These are phyloP conservation scores for Alethe castanea DNA, from an alignment of 2,113 vertebrate species.

Conservation along the genomic window DNA sequence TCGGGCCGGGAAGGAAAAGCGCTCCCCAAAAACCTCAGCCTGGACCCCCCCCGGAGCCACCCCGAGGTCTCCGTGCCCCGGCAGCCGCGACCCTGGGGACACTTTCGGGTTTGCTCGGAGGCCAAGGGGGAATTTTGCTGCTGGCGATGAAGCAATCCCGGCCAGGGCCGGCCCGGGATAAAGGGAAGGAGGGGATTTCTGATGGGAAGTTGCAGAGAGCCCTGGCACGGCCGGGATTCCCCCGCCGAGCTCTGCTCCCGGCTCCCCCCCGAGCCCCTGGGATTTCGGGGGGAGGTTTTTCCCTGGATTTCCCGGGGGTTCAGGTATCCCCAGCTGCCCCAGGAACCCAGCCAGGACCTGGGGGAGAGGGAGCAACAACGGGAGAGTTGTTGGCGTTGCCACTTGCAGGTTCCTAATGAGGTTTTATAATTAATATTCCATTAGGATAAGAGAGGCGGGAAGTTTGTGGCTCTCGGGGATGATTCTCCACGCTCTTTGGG, in stretches of 20 bases:
- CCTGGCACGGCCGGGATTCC: neutral
- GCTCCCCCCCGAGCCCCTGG: neutral
- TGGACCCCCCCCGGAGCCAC: neutral
- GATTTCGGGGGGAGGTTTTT: neutral
- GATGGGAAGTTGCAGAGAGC: constrained; percentile 57
- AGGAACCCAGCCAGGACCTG: neutral
- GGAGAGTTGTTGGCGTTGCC: neutral
- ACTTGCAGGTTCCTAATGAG: neutral
- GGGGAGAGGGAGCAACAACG: neutral
- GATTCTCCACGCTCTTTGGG: neutral
- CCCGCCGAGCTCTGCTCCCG: neutral
- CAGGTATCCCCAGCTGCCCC: rapidly evolving
- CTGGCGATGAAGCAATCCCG: neutral
- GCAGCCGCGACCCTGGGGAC: neutral
- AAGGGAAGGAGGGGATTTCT: constrained; percentile 45
- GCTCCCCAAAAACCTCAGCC: neutral
- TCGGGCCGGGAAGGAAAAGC: rapidly evolving
- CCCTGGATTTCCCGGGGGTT: rapidly evolving
- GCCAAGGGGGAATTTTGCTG: constrained; percentile 34
- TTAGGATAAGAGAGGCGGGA: neutral
- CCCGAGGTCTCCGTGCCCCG: neutral
- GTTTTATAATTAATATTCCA: neutral
- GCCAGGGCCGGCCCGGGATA: neutral
- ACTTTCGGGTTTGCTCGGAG: constrained; percentile 30
- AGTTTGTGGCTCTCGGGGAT: neutral